These are phyloP conservation scores for Blastomussa wellsi DNA, from an alignment of 92 coral and sea anemone species.

Conservation along the genomic window DNA sequence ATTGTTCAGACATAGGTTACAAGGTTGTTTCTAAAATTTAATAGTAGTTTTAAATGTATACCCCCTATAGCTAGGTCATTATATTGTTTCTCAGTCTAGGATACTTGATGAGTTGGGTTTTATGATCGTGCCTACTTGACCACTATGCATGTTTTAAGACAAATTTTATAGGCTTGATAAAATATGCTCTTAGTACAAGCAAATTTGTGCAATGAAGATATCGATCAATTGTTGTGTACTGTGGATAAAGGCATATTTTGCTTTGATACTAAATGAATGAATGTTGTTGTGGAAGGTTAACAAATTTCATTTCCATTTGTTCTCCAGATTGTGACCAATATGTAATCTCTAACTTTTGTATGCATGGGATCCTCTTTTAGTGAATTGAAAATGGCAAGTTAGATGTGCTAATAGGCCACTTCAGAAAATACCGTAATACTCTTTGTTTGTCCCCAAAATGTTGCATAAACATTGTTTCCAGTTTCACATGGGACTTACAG, in stretches of 20 bases:
- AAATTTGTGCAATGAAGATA: background rate
- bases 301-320: background rate
- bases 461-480: no score
- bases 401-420: background rate
- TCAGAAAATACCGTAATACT: no score
- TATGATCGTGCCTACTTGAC: background rate
- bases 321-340: background rate
- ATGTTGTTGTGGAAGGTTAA: background rate
- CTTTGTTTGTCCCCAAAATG: no score
- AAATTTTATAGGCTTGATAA: background rate
- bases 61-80: no score
- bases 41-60: no score
- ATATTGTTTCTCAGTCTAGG: background rate
- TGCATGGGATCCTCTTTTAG: background rate
- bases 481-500: no score
- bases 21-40: no score
- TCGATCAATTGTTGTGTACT: background rate
- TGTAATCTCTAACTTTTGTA: no score
- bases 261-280: background rate
- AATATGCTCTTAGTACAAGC: background rate
- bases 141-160: background rate
- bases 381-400: background rate
- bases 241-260: background rate
- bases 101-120: background rate
- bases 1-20: no score